Base-by-base conservation (phyloP, 2,113 vertebrate species). In the Pachyramphus minor region DNA sequence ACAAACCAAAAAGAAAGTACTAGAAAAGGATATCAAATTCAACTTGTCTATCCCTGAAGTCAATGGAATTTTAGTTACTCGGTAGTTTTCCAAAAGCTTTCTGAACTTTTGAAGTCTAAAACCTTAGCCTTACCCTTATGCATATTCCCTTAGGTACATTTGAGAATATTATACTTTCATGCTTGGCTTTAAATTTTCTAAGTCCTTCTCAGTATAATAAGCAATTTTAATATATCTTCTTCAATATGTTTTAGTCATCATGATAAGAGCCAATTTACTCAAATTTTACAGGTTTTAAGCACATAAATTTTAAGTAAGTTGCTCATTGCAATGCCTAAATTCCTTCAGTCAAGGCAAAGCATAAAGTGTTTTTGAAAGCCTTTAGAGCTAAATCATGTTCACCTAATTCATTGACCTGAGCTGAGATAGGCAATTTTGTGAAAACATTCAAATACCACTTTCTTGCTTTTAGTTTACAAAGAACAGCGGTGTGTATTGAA, bases 361-460 rank as follows among this genome's bases (percentile, higher is more conserved):
- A 78, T 47, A 39, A 66, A 86, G 45, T 47, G 42, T 22, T 95
- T 95, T 60, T 92, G 58, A 93, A 84, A 89, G 7, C 20, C 41
- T 64, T 86, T 74, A 78, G 47, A 71, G 16, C 8, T 77, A 49
- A 14, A 42, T 84, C n/a, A 55, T 55, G 23, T 81, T 86, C 47
- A 77, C 25, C 25, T 74, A 59, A 77, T 81, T 84, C 71, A 87
- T 89, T 89, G 60, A 67, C 47, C 39, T 63, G 91, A 93, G 55
- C n/a, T 9, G 24, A 66, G n/a, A 87, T 22, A 85, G 33, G 16
- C 3, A 81, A 78, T 90, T 95, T 92, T 67, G 69, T 63, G 55
- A 81, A 94, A 89, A 55, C 3, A 23, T 66, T 86, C 1, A 3
- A 78, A 67, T 53, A 27, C 3, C 8, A 28, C 21, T 69, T 86